Percentiles rank a stretch among this genome's conserved stretches.
phyloP scores from a whole-genome alignment of 2,113 vertebrate genomes.

The Rhinoderma darwinii region DNA sequence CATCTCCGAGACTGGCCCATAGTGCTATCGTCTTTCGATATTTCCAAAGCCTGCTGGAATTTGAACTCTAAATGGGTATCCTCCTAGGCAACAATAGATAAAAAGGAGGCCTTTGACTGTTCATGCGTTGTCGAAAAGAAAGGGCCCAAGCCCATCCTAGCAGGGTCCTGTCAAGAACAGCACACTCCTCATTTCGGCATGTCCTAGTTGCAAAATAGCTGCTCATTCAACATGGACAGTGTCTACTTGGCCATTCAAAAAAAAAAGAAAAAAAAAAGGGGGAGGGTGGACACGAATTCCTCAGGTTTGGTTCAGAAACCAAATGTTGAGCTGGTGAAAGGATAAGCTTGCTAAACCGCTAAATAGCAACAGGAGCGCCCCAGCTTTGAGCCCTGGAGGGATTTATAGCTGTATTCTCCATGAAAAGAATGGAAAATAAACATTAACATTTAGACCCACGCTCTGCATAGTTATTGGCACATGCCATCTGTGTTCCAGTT shows the following conservation, averaged over 20 bases:
- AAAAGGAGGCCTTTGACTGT: conserved; percentile 77
- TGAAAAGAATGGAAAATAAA: conserved; percentile 49
- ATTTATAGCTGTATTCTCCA: conserved; percentile 69
- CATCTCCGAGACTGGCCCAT: conserved; percentile 68
- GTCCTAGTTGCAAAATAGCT: conserved; percentile 65
- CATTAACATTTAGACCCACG: conserved; percentile 61
- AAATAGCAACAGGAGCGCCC: conserved; percentile 62
- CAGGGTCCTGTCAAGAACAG: conserved; percentile 66
- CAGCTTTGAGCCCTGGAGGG: conserved; percentile 59
- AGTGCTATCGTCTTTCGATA: conserved; percentile 67
- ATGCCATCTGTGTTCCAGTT: conserved; percentile 65
- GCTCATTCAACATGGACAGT: conserved; percentile 66
- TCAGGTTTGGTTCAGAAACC: conserved; percentile 67
- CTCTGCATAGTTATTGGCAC: conserved; percentile 68
- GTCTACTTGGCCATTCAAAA: conserved; percentile 68
- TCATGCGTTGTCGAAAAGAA: conserved; percentile 69
- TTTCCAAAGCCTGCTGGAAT: conserved; percentile 71
- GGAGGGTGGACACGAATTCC: conserved; percentile 65
- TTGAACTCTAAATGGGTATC: conserved; percentile 74
- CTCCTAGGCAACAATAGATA: conserved; percentile 71
- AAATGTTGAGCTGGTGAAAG: conserved; percentile 68
- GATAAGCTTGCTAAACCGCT: conserved; percentile 65
- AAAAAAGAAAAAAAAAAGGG: neutral
- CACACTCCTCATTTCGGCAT: conserved; percentile 65
- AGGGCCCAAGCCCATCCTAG: conserved; percentile 66